Base-by-base conservation (phyloP, 1,140 invertebrate genomes). In the Danaus plexippus region DNA sequence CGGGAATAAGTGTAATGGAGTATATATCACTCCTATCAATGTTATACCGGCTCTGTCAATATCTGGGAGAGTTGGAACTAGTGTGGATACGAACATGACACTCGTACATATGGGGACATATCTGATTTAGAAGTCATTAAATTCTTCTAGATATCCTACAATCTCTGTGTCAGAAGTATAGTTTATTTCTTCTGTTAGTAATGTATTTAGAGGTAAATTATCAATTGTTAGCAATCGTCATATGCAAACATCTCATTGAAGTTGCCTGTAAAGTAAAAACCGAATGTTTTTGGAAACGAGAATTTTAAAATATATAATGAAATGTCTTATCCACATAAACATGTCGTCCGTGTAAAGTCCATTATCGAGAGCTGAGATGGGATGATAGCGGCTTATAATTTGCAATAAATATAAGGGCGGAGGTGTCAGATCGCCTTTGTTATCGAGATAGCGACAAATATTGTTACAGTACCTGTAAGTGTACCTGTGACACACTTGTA, bases 391-490 rank as follows among this genome's bases (percentile, higher is more conserved):
- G 59, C 64, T 32, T 69, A 83, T 83, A 83, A 83, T 83, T 83
- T 83, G 80, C 80, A 83, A 80, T 83, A 83, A 83, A 83, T 83
- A 83, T 76, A 75, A 76, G 71, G 67, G 71, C 67, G 68, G 69
- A 74, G 73, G 77, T 75, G 75, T 73, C 75, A 66, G 66, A 60
- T 56, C 61, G 61, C 64, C 70, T 67, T 69, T 66, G 73, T 73
- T 72, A 66, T 58, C 57, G 61, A 54, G 62, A 42, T 46, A 57
- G 61, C 57, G 63, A 67, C 71, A 57, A 64, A 70, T 63, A 64
- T 60, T 56, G 47, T 52, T 52, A 53, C 59, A 58, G 42, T 32
- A 32, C 22, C 22, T 32, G 22, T 8, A 32, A 32, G 22, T 32
- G 22, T 32, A 32, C 22, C 5, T 32, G 22, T 7, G 5, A 32